Base-by-base conservation (phyloP, 2,888 invertebrate species). In the Neuroscelio doddi region DNA sequence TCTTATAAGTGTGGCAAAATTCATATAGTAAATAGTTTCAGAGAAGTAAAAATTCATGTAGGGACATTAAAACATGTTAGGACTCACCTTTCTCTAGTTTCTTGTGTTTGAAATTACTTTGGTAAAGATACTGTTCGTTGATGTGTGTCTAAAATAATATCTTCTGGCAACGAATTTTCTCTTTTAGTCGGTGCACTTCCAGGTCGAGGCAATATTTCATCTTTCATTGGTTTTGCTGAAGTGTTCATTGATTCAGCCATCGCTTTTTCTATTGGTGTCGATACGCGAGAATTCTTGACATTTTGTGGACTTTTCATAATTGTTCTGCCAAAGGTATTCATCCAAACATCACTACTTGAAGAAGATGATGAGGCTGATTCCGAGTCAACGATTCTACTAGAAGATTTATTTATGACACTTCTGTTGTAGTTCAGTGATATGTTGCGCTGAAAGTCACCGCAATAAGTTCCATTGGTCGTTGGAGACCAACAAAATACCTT, bases 331-430 rank as follows among this genome's bases (percentile, higher is more conserved):
- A 87, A 87, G 1, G 86, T 86, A 9, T 87, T 87, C 52, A 87
- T 79, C 86, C 87, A 88, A 44, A 87, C 85, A 56, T 88, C 88
- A 71, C 87, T 87, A 66, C 86, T 86, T 12, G 87, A 87, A 0
- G 87, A 87, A 0, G 87, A 87, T 7, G 87, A 86, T 1, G 87
- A 87, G 10, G 79, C 80, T 1, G 85, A 82, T 7, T 84, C 83
- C 0, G 80, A 80, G 49, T 75, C 71, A 14, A 73, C 58, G 7
- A 70, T 66, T n/a, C 75, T 75, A 29, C 76, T 79, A 0, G 79
- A 73, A 0, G 80, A 81, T 49, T 70, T 72, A 21, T 68, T 75
- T 8, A 69, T 57, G 1, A 69, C 47, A 52, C 55, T 57, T 65
- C 78, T 77, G 0, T 50, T 68, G 42, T 76, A 75, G 1, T 73